phyloP scores from a whole-genome alignment of 2,888 invertebrate genomes.

The Lasioglossum villosulum region DNA sequence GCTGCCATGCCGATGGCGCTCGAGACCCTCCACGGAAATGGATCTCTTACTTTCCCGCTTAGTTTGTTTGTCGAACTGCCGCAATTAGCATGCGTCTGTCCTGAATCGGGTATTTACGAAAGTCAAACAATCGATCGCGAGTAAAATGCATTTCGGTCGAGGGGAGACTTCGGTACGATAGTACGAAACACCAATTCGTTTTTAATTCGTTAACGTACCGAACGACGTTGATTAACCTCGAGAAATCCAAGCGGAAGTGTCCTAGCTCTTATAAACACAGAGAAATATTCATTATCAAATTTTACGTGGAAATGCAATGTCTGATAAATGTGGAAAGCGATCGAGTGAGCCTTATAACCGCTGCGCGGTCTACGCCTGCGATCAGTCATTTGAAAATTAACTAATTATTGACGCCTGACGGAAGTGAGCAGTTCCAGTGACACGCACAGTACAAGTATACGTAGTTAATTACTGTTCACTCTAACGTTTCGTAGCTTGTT shows the following conservation, averaged over 20 bases:
- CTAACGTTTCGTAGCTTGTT: neutral
- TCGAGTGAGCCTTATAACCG: neutral
- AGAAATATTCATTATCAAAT: neutral
- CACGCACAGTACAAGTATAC: neutral
- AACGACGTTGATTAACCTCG: neutral
- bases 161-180: neutral
- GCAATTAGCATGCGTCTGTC: neutral
- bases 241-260: neutral
- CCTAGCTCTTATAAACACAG: neutral
- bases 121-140: neutral
- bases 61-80: neutral
- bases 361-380: neutral
- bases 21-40: neutral
- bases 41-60: conserved; percentile 8
- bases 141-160: neutral
- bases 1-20: neutral
- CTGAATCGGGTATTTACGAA: neutral
- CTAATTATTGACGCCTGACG: neutral
- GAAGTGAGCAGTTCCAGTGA: neutral
- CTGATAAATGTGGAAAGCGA: neutral
- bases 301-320: neutral
- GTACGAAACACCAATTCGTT: no score
- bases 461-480: neutral
- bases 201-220: no score
- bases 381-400: conserved; percentile 3